phyloP scores from a whole-genome alignment of 2,888 invertebrate species.

The Chrysolina haemoptera region DNA sequence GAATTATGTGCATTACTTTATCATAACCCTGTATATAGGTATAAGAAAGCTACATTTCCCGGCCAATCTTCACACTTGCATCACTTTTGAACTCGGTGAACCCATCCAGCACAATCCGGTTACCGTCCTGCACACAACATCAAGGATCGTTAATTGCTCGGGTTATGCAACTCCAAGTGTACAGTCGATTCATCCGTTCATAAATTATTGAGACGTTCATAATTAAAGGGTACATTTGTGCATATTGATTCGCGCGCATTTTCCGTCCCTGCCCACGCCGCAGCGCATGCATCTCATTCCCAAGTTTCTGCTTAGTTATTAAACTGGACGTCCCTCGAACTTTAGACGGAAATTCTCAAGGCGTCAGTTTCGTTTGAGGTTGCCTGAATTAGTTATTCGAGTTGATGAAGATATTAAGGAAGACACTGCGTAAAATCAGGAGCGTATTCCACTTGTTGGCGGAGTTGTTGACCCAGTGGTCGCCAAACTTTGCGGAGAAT shows the following conservation, averaged over 20 bases:
- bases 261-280: conserved; percentile 14
- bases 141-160: not conserved
- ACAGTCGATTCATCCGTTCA: conserved; percentile 7
- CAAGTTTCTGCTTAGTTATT: conserved; percentile 43
- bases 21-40: too few species aligned
- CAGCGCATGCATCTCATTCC: conserved; percentile 36
- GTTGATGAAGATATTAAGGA: conserved; percentile 34
- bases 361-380: conserved; percentile 37
- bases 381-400: conserved; percentile 39
- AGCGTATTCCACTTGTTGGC: not conserved
- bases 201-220: conserved; percentile 23
- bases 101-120: not conserved
- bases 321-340: conserved; percentile 39
- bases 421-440: conserved; percentile 31
- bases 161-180: not conserved
- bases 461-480: not conserved
- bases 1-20: too few species aligned
- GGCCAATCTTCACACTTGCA: not conserved
- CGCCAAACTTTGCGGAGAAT: too few species aligned
- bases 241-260: conserved; percentile 22
- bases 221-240: conserved; percentile 28
- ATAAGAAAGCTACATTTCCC: too few species aligned
- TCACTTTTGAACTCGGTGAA: not conserved
- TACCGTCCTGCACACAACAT: not conserved
- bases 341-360: conserved; percentile 35